phyloP scores from a whole-genome alignment of 23 tunicate genomes.

The Clavelina lepadiformis region DNA sequence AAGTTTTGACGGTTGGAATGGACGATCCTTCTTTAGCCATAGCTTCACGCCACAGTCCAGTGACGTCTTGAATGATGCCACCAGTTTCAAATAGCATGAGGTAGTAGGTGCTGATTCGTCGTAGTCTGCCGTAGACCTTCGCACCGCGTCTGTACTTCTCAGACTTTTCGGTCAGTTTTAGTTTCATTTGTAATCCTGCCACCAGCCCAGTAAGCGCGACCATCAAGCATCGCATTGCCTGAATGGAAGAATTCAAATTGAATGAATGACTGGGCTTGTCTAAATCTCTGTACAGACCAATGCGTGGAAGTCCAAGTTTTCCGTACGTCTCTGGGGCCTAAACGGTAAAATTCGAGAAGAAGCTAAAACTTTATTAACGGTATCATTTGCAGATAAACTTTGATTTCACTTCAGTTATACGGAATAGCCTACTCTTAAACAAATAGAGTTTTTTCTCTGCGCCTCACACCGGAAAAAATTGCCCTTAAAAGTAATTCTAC shows the following conservation, averaged over 20 bases:
- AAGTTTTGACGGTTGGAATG: conserved; percentile 74
- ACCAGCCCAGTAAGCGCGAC: conserved; percentile 59
- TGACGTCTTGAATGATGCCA: conserved; percentile 79
- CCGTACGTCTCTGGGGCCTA: no score
- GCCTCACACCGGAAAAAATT: no score
- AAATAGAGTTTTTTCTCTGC: no score
- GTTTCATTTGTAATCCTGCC: conserved; percentile 80
- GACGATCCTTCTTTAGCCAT: conserved; percentile 75
- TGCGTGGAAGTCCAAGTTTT: conserved; percentile 10
- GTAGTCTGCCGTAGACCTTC: conserved; percentile 66
- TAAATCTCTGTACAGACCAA: no score
- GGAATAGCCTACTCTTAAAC: no score
- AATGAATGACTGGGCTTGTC: no score
- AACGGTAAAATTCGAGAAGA: no score
- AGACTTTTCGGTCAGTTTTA: conserved; percentile 70
- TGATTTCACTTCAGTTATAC: no score
- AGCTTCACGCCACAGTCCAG: conserved; percentile 83
- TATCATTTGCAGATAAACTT: no score
- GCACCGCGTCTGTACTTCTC: conserved; percentile 88
- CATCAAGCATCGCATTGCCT: conserved; percentile 62
- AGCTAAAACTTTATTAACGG: no score
- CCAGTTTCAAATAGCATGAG: conserved; percentile 79
- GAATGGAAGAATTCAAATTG: conserved; percentile 5
- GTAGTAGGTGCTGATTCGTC: conserved; percentile 63
- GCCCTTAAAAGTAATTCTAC: no score